Evolutionary conservation across 64 coral and sea anemone species (phyloP), one percentile per base, ranked within the genome.

Genomic region (Montipora sp.): DNA sequence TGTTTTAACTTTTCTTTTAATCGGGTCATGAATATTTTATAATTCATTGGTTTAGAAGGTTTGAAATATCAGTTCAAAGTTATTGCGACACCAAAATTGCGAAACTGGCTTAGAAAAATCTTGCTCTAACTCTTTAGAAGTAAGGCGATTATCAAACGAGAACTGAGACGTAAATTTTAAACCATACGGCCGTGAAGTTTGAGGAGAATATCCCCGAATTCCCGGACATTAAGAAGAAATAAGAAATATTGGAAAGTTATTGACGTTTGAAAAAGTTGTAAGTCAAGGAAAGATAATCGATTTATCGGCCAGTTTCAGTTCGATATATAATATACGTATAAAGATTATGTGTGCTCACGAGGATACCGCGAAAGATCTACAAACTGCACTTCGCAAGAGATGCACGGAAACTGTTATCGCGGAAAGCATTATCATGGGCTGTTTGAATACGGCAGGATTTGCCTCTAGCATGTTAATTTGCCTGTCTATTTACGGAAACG

Each of bases 401-500:
- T 85, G 82, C 65, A 51, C 19, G 47, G 82, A 85, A 50, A 66
- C 18, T 10, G 82, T 85, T 3, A 63, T 85, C 47, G 50, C 82
- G 8, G 82, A 85, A 44, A 72, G 82, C 66, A 49, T 70, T 19
- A 50, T 66, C 18, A 85, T 44, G 12, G 82, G 63, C 10, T 72
- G 44, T 71, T 51, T 71, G 16, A 51, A 19, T 4, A 13, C 47
- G 51, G 47, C 65, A 49, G 82, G 66, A 72, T 48, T 85, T 71
- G 61, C 47, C 5, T 70, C 65, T 8, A 23, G 65, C 68, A 71
- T 74, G 12, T 18, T 90, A 7, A 65, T 90, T 9, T 90, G 78
- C 47, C 48, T 50, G 27, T 65, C 89, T 18, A 81, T 90, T 4
- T 90, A 82, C 61, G 73, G 78, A 48, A 90, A 90, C 45, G 69